Conservation (phyloP, 2,113 vertebrate species). For the Eupsittula cactorum region DNA sequence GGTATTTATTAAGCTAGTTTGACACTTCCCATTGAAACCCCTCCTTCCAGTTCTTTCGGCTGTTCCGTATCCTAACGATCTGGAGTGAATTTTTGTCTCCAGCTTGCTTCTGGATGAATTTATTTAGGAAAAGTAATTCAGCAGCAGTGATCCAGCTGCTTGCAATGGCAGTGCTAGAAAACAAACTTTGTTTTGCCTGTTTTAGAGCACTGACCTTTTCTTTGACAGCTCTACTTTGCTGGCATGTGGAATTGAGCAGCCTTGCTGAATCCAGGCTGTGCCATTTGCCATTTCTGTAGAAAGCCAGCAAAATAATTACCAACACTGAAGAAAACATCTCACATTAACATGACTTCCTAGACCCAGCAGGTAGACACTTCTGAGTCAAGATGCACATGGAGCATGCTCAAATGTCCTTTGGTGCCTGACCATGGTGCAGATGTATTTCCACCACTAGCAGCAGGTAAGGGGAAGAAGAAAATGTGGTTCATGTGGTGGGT, state of each 20-base stretch:
- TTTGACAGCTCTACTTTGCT: background rate
- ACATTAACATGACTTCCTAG: accelerated
- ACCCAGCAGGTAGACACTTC: background rate
- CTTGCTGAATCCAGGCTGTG: background rate
- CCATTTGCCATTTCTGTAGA: background rate
- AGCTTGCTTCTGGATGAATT: background rate
- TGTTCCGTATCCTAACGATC: background rate
- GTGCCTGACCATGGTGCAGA: background rate
- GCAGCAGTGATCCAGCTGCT: background rate
- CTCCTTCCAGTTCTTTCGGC: background rate
- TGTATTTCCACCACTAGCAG: background rate
- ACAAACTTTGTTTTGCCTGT: background rate
- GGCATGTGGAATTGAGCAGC: background rate
- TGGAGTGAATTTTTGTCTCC: background rate
- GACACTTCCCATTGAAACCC: background rate
- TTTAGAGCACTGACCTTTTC: constrained; percentile 34
- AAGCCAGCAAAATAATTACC: background rate
- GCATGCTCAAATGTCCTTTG: background rate
- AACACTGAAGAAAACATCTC: background rate
- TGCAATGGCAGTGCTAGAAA: background rate
- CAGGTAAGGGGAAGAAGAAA: background rate
- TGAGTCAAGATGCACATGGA: background rate
- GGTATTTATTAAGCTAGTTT: background rate
- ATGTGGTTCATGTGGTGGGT: accelerated
- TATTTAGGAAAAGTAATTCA: background rate